Base-by-base conservation (phyloP, 2,888 invertebrate species). In the Lithophane semibrunnea region DNA sequence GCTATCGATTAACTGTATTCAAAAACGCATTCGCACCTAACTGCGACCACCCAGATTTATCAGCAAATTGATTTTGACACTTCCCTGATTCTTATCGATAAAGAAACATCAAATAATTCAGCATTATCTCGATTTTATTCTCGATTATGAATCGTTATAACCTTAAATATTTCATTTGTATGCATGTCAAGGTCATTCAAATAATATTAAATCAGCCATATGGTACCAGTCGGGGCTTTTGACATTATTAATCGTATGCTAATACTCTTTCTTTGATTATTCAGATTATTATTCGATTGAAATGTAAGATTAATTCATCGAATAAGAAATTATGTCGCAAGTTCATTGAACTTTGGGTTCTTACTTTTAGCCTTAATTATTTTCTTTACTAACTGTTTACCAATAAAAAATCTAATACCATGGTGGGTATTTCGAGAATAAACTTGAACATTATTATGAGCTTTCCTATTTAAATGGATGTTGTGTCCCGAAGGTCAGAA, bases 161-260 rank as follows among this genome's bases (percentile, higher is more conserved):
- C 64, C 61, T 84, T 77, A 80, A 86, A 85, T 84, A 77, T 76
- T 80, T 80, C 58, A 85, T 84, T 85, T 72, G 66, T 84, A 86
- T 85, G 84, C 84, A 73, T 86, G 80, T 83, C 87, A 85, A 85
- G 85, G 85, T 86, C 85, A 78, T 80, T 78, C 13, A 73, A 78
- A 80, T 85, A 69, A 78, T 78, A 74, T 84, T 85, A 76, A 84
- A 83, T 85, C 54, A 77, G 60, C 69, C 12, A 71, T 86, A 56
- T 58, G n/a, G 13, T 73, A 78, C 60, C 74, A 72, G 83, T 71
- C 70, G 69, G 67, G 12, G 52, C 70, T 71, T 75, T 72, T 74
- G 71, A 77, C 58, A 69, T 67, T 75, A 77, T 73, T 84, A 73
- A 80, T 77, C 77, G 73, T 73, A 84, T 86, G 85, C 72, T 77